Evolutionary conservation across 2,888 invertebrate species (phyloP).

Genomic region (Chalcis sispes): DNA sequence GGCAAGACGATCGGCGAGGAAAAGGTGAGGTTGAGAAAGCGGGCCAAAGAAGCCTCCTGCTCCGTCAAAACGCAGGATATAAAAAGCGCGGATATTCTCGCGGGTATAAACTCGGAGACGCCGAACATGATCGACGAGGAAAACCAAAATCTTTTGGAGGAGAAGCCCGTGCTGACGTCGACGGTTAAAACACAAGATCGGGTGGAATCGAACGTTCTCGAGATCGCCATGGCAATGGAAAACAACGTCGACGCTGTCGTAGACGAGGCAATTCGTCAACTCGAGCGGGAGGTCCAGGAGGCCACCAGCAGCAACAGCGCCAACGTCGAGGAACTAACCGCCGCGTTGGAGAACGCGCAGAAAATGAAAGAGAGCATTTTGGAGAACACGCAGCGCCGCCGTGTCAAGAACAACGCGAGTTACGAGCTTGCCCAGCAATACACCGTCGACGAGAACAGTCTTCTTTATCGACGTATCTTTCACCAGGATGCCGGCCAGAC

Average conservation of each 20-base stretch:
- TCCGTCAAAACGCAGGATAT: slow-evolving; percentile 69
- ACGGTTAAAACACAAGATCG: slow-evolving; percentile 73
- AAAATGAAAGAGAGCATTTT: slow-evolving; percentile 51
- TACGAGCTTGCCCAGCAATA: slow-evolving; percentile 73
- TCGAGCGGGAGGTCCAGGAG: slow-evolving; percentile 67
- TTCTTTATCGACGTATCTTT: neutral
- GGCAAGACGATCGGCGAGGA: slow-evolving; percentile 43
- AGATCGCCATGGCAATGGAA: slow-evolving; percentile 70
- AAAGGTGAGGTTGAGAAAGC: slow-evolving; percentile 20
- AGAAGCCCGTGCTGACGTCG: slow-evolving; percentile 61
- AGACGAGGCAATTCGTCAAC: slow-evolving; percentile 69
- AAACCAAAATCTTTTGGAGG: slow-evolving; percentile 56
- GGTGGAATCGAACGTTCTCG: slow-evolving; percentile 66
- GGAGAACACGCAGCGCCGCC: slow-evolving; percentile 53
- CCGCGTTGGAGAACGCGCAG: slow-evolving; percentile 59
- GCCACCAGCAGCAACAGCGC: slow-evolving; percentile 57
- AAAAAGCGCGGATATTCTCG: slow-evolving; percentile 55
- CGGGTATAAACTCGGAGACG: slow-evolving; percentile 50
- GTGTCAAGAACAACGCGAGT: slow-evolving; percentile 72
- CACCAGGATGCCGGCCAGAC: neutral
- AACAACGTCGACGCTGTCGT: slow-evolving; percentile 69
- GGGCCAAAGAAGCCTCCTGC: slow-evolving; percentile 47
- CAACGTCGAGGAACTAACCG: slow-evolving; percentile 49
- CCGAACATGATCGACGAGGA: slow-evolving; percentile 58
- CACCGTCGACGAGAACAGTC: slow-evolving; percentile 64